Evolutionary conservation across 2,113 vertebrate species (phyloP), one percentile per base, ranked within the genome.

Genomic region (Holacanthus passer): DNA sequence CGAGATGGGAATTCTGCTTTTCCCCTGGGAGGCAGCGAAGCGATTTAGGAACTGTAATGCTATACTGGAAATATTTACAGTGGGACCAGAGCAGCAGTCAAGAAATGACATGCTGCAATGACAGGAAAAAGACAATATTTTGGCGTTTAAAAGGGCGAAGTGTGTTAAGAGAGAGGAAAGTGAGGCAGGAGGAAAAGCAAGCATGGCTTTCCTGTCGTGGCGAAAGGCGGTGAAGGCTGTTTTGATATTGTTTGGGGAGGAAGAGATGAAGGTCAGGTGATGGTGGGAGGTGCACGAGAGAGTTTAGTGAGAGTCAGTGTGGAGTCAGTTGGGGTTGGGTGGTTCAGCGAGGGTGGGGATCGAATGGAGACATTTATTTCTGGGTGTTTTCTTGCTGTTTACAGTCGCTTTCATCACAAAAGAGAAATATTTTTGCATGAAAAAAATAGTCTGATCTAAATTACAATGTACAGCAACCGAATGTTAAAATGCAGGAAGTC

Each of bases 11-110:
- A 93, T 93, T 92, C 87, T 80, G 53, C 79, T 88, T 82, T 85
- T 22, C 91, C 86, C 79, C 50, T 22, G 82, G 88, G 91, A 93
- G 22, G 24, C 64, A 64, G 65, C 43, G 85, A 83, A 65, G 85
- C 62, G 73, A 87, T 88, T 89, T 87, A 77, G 70, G 73, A 87
- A 79, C 88, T 81, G 90, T 83, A 92, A 92, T 48, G 13, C 55
- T 91, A 93, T 89, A 90, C 84, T 91, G 87, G 89, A 89, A 92
- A 91, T 93, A 94, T 94, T 94, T 91, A 94, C 85, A 86, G 80
- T 89, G 81, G 52, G 81, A 92, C 66, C 82, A 75, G 74, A 90
- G 43, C 11, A 47, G 58, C 73, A 76, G 81, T 87, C 78, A 85
- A 74, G 90, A 90, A 88, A 89, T 70, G 77, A 55, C 75, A 82